Evolutionary conservation across 1,140 invertebrate species (phyloP).

Genomic region (Diplogasteroides magnus): DNA sequence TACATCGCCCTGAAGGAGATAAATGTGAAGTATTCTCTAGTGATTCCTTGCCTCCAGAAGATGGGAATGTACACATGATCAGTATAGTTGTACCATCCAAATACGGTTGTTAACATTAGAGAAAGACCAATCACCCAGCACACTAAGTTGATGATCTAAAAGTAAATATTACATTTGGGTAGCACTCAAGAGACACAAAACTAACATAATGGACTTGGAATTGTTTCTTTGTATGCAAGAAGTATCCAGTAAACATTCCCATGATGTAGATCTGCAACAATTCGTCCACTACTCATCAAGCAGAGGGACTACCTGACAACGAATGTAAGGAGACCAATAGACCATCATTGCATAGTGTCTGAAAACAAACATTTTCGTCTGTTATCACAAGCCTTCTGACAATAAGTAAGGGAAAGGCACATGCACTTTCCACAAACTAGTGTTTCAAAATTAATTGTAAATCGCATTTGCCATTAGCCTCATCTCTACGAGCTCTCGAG

Average conservation of each 20-base stretch:
- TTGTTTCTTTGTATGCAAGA: slow-evolving; percentile 8
- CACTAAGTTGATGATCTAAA: neutral
- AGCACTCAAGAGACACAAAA: neutral
- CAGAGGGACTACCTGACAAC: slow-evolving; percentile 3
- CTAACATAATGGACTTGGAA: slow-evolving; percentile 10
- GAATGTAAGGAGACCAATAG: slow-evolving; percentile 1
- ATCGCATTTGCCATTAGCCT: too few species aligned
- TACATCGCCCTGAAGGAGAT: slow-evolving; percentile 4
- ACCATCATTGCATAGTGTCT: slow-evolving; percentile 5
- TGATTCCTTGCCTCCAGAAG: neutral
- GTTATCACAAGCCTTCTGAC: too few species aligned
- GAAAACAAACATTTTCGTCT: too few species aligned
- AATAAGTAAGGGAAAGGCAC: too few species aligned
- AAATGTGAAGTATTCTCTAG: neutral
- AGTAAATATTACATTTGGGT: neutral
- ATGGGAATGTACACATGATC: neutral
- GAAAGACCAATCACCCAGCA: neutral
- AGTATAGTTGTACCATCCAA: slow-evolving; percentile 13
- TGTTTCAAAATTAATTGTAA: too few species aligned
- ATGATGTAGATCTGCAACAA: slow-evolving; percentile 11
- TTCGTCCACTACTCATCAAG: too few species aligned
- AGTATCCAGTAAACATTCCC: slow-evolving; percentile 18
- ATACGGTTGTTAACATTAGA: slow-evolving; percentile 4
- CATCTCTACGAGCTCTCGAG: too few species aligned
- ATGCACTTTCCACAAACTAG: too few species aligned